phyloP scores from a whole-genome alignment of 2,797 vertebrate species.

The Mionectes olivaceus region DNA sequence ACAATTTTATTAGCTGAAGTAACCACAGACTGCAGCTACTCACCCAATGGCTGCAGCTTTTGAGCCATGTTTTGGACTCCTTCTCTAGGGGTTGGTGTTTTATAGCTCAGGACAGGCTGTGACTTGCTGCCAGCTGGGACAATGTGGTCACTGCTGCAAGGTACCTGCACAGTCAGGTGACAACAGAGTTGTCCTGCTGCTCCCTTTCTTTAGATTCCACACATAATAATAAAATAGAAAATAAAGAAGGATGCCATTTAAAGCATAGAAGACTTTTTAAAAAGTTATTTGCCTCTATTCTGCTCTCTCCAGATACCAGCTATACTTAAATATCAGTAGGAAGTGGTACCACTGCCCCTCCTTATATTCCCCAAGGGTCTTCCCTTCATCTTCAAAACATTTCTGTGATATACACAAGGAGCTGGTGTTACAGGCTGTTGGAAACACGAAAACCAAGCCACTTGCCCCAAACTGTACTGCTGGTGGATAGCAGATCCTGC shows the following conservation, averaged over 20 bases:
- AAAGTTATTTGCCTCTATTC: neutral
- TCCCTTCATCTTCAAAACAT: neutral
- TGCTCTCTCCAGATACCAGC: neutral
- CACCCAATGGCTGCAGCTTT: neutral
- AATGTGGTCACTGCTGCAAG: neutral
- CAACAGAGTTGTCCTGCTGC: accelerated
- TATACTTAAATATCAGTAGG: neutral
- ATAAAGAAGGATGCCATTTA: neutral
- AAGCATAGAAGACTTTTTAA: neutral
- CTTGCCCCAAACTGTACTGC: neutral
- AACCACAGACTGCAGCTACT: neutral
- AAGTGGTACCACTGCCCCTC: neutral
- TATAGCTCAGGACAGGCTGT: neutral
- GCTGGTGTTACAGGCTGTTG: neutral
- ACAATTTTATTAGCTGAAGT: neutral
- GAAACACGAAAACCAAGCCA: neutral
- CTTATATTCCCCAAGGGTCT: neutral
- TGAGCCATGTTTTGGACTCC: accelerated
- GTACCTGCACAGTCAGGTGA: neutral
- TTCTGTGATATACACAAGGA: neutral
- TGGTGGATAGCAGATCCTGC: neutral
- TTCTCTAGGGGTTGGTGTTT: neutral
- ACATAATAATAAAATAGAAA: neutral
- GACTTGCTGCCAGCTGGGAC: neutral
- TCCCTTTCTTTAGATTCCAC: neutral